phyloP scores from a whole-genome alignment of 1,140 invertebrate species.

The Ctenoplectra terminalis region DNA sequence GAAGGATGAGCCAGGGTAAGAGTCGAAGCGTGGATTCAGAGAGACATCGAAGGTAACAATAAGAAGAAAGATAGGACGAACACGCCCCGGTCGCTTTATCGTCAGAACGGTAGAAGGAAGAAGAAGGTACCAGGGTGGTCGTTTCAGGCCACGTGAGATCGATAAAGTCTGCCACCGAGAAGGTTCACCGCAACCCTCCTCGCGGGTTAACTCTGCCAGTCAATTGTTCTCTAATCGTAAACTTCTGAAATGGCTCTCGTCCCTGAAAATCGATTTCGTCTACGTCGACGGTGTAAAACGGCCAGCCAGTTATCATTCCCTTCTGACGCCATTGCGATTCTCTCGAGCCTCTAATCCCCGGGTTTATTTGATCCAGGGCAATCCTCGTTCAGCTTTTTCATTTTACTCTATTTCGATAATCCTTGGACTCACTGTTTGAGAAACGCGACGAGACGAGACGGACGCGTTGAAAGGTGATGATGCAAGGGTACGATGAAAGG shows the following conservation, averaged over 20 bases:
- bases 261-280: constrained; percentile 60
- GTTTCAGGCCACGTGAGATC: constrained; percentile 69
- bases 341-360: too few relatives aligned
- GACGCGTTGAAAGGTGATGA: too few relatives aligned
- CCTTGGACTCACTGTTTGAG: too few relatives aligned
- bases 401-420: too few relatives aligned
- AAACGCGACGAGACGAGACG: too few relatives aligned
- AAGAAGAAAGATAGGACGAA: constrained; percentile 50
- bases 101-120: constrained; percentile 63
- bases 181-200: constrained; percentile 61
- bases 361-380: too few relatives aligned
- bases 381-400: too few relatives aligned
- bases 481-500: too few relatives aligned
- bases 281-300: not conserved
- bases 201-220: constrained; percentile 63
- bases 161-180: constrained; percentile 71
- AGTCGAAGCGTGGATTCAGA: constrained; percentile 44
- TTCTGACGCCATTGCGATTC: not conserved
- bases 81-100: constrained; percentile 62
- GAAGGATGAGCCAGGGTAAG: not conserved
- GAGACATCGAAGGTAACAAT: constrained; percentile 48
- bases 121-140: constrained; percentile 69
- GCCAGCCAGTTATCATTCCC: not conserved
- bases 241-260: constrained; percentile 63
- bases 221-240: constrained; percentile 72